These are phyloP conservation scores for Bellardia pandia DNA, from an alignment of 2,888 invertebrate species.

Conservation along the genomic window DNA sequence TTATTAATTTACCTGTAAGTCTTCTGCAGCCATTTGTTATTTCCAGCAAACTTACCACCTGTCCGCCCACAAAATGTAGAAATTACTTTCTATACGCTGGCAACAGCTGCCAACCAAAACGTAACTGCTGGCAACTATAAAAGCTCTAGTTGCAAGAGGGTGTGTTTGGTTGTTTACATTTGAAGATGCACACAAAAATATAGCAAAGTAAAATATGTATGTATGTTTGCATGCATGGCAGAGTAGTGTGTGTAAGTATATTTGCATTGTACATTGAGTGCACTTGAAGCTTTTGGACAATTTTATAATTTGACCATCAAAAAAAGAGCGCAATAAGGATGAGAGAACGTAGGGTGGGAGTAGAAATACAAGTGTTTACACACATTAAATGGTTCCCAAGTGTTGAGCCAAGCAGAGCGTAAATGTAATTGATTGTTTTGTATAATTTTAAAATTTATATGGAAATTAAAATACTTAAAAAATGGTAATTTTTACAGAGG, in stretches of 20 bases:
- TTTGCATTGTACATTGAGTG: not conserved
- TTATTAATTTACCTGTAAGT: constrained; percentile 49
- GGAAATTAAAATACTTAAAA: no score
- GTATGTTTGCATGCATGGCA: not conserved
- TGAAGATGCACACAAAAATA: not conserved
- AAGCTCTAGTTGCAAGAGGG: not conserved
- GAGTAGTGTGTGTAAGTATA: not conserved
- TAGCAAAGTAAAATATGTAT: constrained; percentile 3
- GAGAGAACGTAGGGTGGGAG: not conserved
- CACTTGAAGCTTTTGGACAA: not conserved
- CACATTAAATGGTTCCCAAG: not conserved
- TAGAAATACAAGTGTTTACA: not conserved
- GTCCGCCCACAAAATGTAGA: constrained; percentile 38
- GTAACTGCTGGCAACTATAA: not conserved
- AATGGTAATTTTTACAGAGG: no score
- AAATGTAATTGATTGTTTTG: not conserved
- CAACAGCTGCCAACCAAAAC: not conserved
- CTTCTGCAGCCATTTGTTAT: constrained; percentile 16
- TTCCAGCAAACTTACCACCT: constrained; percentile 14
- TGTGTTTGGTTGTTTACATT: constrained; percentile 12
- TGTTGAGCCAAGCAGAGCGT: not conserved
- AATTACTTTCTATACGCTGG: constrained; percentile 29
- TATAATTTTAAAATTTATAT: no score
- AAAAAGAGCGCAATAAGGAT: not conserved
- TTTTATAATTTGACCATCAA: constrained; percentile 16